Conservation (phyloP, 2,797 vertebrate species). For the Tenualosa ilisha region DNA sequence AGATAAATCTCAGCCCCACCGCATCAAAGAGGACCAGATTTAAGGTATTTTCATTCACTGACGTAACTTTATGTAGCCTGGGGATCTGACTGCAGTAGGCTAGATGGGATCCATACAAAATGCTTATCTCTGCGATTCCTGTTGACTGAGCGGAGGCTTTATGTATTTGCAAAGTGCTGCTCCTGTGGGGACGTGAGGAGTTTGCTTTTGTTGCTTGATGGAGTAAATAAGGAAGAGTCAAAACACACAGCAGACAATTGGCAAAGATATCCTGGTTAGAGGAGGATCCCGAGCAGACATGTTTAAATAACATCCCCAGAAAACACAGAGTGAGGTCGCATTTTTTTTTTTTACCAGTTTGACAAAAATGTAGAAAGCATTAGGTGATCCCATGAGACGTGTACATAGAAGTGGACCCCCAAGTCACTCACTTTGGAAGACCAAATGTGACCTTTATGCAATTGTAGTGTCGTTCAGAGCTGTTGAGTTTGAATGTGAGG, state of each 20-base stretch:
- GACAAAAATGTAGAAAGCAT: neutral
- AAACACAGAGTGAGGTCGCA: neutral
- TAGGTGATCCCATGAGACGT: neutral
- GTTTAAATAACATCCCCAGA: neutral
- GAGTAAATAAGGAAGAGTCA: neutral
- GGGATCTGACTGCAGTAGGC: neutral
- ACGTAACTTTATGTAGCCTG: neutral
- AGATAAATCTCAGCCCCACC: conserved; percentile 56
- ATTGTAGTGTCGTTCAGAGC: too few species aligned
- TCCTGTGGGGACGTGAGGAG: neutral
- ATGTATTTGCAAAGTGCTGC: neutral
- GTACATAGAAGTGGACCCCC: too few species aligned
- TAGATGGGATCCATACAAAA: neutral
- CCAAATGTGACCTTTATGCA: too few species aligned
- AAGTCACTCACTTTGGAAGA: too few species aligned
- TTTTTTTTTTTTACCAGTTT: neutral
- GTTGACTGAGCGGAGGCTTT: neutral
- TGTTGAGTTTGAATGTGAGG: too few species aligned
- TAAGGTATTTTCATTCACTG: conserved; percentile 15
- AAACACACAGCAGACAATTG: neutral
- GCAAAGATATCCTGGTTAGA: neutral
- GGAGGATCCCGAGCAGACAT: neutral
- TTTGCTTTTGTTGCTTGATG: neutral
- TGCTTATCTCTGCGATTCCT: neutral
- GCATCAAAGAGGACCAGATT: conserved; percentile 38